A percentile compares a stretch with the other conserved stretches of the same genome.
Evolutionary conservation across 2,797 vertebrate genomes (phyloP).

Genomic region (Zalophus californianus): DNA sequence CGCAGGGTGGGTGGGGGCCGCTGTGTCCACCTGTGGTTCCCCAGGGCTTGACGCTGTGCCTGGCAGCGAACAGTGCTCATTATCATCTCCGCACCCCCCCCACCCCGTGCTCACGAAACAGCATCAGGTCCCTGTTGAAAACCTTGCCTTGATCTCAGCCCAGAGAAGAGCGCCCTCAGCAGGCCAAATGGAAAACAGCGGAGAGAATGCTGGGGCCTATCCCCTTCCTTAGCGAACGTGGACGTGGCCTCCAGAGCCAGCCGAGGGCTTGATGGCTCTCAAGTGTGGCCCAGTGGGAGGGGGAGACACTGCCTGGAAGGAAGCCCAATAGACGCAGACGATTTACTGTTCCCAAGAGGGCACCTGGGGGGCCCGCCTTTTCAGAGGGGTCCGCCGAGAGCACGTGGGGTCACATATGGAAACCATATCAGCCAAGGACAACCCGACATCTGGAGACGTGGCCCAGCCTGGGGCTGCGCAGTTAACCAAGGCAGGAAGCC

Average conservation of each 20-base stretch:
- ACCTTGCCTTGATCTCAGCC: too few species aligned
- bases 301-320: neutral
- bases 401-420: neutral
- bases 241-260: accelerated
- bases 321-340: neutral
- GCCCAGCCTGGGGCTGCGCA: neutral
- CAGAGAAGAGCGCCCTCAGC: too few species aligned
- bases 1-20: neutral
- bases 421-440: neutral
- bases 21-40: neutral
- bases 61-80: accelerated
- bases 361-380: neutral
- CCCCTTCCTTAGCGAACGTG: neutral
- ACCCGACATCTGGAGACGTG: neutral
- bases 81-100: too few species aligned
- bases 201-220: neutral
- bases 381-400: neutral
- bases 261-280: neutral
- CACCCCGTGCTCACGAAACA: accelerated
- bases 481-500: neutral
- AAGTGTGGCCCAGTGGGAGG: neutral
- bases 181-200: neutral
- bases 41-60: accelerated
- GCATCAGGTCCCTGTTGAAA: neutral
- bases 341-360: neutral